These are phyloP conservation scores for Bubo scandiacus DNA, from an alignment of 2,113 vertebrate species.

Conservation along the genomic window DNA sequence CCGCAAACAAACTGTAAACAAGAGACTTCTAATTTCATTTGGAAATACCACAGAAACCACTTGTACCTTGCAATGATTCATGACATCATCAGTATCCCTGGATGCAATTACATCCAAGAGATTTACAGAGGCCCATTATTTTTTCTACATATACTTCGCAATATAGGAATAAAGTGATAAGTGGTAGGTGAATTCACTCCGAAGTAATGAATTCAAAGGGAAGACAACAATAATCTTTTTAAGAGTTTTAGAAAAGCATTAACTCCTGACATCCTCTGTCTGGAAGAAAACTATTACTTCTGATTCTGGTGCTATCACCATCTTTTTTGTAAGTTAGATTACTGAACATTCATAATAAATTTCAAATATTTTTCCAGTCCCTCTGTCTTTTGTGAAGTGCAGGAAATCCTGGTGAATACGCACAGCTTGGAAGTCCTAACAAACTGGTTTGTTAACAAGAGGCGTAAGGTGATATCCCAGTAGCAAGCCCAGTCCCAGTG, in stretches of 20 bases:
- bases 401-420: background rate
- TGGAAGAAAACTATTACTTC: background rate
- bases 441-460: background rate
- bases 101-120: background rate
- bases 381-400: background rate
- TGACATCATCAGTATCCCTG: background rate
- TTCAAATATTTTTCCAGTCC: background rate
- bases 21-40: slow-evolving; percentile 8
- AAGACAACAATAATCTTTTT: background rate
- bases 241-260: background rate
- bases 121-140: background rate
- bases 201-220: background rate
- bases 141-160: background rate
- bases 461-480: background rate
- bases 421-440: background rate
- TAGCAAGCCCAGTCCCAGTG: background rate
- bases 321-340: background rate
- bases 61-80: background rate
- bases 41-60: slow-evolving; percentile 43
- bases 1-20: background rate
- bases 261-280: background rate
- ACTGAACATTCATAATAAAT: background rate
- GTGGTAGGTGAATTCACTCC: background rate
- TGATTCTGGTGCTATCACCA: background rate
- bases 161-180: background rate